Percentiles rank a stretch among this genome's conserved stretches.
phyloP scores from a whole-genome alignment of 2,888 invertebrate species.

The Drosophila quinaria region DNA sequence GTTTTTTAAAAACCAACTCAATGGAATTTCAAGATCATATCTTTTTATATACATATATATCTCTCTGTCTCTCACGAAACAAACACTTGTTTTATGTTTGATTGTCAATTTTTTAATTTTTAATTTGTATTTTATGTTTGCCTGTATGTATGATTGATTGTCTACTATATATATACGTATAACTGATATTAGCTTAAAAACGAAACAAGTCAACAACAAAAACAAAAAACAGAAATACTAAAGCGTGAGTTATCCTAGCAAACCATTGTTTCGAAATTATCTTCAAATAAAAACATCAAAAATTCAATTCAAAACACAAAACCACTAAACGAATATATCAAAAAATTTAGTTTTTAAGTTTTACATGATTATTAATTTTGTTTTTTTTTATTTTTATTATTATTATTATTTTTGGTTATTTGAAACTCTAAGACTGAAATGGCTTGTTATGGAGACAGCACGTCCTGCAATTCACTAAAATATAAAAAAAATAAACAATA shows the following conservation, averaged over 20 bases:
- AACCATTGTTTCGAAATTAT: constrained; percentile 81
- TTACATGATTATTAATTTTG: constrained; percentile 39
- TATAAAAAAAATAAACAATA: constrained; percentile 37
- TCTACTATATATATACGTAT: constrained; percentile 53
- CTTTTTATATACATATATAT: constrained; percentile 34
- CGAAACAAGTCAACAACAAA: constrained; percentile 39
- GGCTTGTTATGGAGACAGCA: constrained; percentile 79
- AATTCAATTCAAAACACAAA: constrained; percentile 38
- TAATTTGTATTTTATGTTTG: constrained; percentile 44
- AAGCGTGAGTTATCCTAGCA: constrained; percentile 72
- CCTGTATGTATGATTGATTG: constrained; percentile 68
- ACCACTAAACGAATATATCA: constrained; percentile 44
- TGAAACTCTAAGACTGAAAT: constrained; percentile 85
- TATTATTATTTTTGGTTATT: constrained; percentile 67
- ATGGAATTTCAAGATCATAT: constrained; percentile 56
- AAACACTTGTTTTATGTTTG: constrained; percentile 55
- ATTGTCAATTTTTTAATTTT: constrained; percentile 43
- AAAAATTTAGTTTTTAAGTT: constrained; percentile 59
- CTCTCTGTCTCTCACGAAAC: constrained; percentile 27
- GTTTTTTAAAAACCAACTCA: constrained; percentile 53
- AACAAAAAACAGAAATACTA: constrained; percentile 19
- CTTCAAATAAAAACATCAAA: constrained; percentile 40
- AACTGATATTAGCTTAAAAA: constrained; percentile 74
- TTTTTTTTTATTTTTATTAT: constrained; percentile 28
- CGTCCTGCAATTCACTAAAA: constrained; percentile 64